Evolutionary conservation across 2,888 invertebrate genomes (phyloP), one percentile per base, ranked within the genome.

Genomic region (Synergus itoensis): DNA sequence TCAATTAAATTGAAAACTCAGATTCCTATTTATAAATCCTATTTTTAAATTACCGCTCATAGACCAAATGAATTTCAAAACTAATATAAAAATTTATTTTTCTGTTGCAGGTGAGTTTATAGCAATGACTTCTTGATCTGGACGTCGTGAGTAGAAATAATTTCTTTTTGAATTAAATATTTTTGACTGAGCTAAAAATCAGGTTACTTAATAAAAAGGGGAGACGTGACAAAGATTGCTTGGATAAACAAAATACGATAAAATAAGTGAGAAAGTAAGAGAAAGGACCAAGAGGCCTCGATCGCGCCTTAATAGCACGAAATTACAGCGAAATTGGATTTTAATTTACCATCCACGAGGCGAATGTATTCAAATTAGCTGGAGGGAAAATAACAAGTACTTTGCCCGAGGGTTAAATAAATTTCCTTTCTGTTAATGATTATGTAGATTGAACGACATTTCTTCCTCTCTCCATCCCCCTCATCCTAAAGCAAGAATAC

Each of bases 261-360:
- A 40, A 43, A 75, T 43, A 60, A 28, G 21, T 12, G 36, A 77
- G 63, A 79, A 53, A 75, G 43, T 77, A 79, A 53, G 62, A 79
- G 62, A 78, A 76, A 80, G 57, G 67, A 28, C 73, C 73, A 36
- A 40, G 53, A 73, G 73, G 36, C 73, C 73, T 36, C 89, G 89
- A 89, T 90, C 88, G 90, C 87, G 86, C 89, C 28, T 90, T 91
- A 91, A 91, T 91, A 88, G 90, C 88, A 90, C 89, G 89, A 89
- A 91, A 91, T 91, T 91, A 91, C 90, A 87, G 85, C 87, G 89
- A 91, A 91, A 92, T 92, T 92, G 91, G 91, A 91, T 92, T 92
- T 90, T 91, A 91, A 92, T 91, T 91, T 90, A 90, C 86, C 90
- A 83, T 85, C 87, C 85, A 85, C 87, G 85, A 87, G 89, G 87